These are phyloP conservation scores for Rapana venosa DNA, from an alignment of 2,888 invertebrate genomes.

Conservation along the genomic window DNA sequence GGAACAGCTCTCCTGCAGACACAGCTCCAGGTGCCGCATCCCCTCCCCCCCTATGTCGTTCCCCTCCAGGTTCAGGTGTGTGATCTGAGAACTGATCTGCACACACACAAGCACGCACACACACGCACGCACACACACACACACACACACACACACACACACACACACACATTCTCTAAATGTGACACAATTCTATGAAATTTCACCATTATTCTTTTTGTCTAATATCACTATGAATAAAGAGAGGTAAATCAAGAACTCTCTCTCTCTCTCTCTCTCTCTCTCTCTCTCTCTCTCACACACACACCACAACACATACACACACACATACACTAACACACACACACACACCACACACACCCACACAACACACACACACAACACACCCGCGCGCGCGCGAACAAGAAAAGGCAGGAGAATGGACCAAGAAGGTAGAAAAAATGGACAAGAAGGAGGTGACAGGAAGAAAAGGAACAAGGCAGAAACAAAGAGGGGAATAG, in stretches of 20 bases:
- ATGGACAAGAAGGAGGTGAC: background rate
- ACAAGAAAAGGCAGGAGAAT: background rate
- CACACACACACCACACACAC: background rate
- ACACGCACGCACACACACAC: constrained; percentile 13
- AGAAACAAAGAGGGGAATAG: background rate
- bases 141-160: constrained; percentile 32
- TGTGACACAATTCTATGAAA: too few species aligned
- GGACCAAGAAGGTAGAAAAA: background rate
- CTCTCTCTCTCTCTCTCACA: too few species aligned
- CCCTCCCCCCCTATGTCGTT: constrained; percentile 64
- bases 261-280: too few species aligned
- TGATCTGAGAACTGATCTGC: constrained; percentile 61
- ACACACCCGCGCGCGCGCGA: background rate
- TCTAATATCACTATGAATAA: too few species aligned
- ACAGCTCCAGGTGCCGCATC: constrained; percentile 57
- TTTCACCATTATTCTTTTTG: too few species aligned
- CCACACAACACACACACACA: background rate
- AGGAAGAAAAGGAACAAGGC: background rate
- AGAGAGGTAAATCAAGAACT: too few species aligned
- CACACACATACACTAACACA: background rate
- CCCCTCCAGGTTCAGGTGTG: constrained; percentile 63
- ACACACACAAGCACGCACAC: constrained; percentile 15
- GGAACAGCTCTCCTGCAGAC: constrained; percentile 57
- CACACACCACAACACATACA: constrained; percentile 1
- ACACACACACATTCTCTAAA: background rate